Evolutionary conservation across 2,797 vertebrate genomes (phyloP), one percentile per base, ranked within the genome.

Genomic region (Hylomyscus alleni): DNA sequence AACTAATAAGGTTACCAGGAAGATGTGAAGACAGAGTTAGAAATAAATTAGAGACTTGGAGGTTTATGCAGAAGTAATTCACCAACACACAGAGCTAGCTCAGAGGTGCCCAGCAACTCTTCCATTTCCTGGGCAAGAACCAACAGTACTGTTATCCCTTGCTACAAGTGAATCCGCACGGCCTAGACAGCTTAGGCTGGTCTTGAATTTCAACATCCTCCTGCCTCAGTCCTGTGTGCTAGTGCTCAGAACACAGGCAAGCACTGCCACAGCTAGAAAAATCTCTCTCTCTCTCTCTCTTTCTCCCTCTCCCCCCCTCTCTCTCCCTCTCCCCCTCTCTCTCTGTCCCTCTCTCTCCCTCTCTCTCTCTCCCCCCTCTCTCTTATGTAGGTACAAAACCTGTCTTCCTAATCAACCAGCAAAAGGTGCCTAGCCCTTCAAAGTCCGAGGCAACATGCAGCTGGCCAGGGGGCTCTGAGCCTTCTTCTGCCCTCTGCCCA

Each of bases 41-140:
- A 82, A 89, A 37, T 90, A 90, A 96, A 90, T 29, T 73, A 83
- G 78, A 81, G 29, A 52, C n/a, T 75, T 62, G 19, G 91, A 86
- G 83, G 93, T 37, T 29, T n/a, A 12, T 1, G 29, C 11, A 54
- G 50, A 91, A 95, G 86, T 72, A 93, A 60, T 73, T 65, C 89
- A 69, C 37, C 11, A 56, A 76, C 52, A 85, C 37, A 47, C 19
- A 89, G 77, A 80, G 67, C 26, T 6, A 19, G 17, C 76, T 44
- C 20, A 37, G 15, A 29, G 3, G 15, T 24, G 15, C 12, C 2
- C n/a, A 81, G 60, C 58, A 24, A 44, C 67, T 54, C 65, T 93
- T 44, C 37, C 60, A 22, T 72, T 29, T 56, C 34, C 8, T 37
- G 47, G 73, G 14, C 34, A 77, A 52, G 91, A 82, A n/a, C 31